These are phyloP conservation scores for Microcebus tavaratra DNA, from an alignment of 2,113 vertebrate species.

Conservation along the genomic window DNA sequence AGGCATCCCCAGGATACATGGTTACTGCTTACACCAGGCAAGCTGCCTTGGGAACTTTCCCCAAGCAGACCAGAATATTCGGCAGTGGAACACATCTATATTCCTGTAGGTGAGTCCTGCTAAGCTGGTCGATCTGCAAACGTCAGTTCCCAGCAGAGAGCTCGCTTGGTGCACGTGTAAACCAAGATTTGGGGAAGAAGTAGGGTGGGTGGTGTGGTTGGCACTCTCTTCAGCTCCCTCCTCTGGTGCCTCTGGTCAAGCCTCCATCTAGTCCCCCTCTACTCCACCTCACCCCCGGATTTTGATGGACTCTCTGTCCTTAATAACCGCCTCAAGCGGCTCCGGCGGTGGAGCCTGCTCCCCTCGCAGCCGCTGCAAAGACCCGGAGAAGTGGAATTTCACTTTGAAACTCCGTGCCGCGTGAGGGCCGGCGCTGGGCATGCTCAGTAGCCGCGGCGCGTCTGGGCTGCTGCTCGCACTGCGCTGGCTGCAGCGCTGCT, in stretches of 20 bases:
- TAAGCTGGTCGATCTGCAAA: background rate
- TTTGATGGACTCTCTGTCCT: background rate
- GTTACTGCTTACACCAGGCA: background rate
- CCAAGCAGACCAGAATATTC: background rate
- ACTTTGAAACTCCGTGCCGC: conserved; percentile 41
- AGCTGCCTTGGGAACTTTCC: background rate
- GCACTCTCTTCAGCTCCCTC: background rate
- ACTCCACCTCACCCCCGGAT: too few relatives aligned
- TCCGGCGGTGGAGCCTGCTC: background rate
- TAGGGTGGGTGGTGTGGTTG: background rate
- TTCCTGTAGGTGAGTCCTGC: background rate
- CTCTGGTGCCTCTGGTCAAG: background rate
- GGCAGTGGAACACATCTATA: background rate
- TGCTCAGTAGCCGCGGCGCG: conserved; percentile 73
- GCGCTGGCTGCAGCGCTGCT: background rate
- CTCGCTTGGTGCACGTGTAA: background rate
- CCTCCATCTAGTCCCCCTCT: background rate
- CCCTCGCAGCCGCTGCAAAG: conserved; percentile 28
- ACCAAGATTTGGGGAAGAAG: background rate
- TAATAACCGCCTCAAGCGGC: accelerated
- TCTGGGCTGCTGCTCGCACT: background rate
- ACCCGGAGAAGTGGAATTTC: conserved; percentile 71
- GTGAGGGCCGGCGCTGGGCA: conserved; percentile 62
- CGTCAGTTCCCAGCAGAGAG: background rate
- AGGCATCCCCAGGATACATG: background rate